Evolutionary conservation across 2,113 vertebrate genomes (phyloP).

Genomic region (Seriola rivoliana): DNA sequence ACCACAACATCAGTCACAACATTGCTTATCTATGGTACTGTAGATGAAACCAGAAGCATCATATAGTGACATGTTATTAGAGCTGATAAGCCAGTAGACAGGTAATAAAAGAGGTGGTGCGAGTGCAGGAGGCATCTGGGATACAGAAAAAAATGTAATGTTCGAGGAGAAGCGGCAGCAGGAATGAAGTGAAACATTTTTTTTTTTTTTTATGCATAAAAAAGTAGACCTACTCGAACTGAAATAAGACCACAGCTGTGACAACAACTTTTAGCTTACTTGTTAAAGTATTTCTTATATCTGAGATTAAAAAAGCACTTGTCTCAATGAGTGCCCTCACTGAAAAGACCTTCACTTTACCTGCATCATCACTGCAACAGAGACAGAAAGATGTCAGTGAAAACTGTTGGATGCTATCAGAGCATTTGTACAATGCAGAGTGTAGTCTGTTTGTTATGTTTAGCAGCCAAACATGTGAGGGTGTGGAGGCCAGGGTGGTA

Average conservation of each 20-base stretch:
- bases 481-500: too few relatives aligned
- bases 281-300: background rate
- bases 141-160: background rate
- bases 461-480: too few relatives aligned
- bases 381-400: too few relatives aligned
- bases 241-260: background rate
- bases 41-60: background rate
- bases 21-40: background rate
- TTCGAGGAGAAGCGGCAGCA: background rate
- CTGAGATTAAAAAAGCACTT: background rate
- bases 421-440: background rate
- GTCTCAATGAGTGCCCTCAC: too few relatives aligned
- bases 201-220: background rate
- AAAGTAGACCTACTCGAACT: background rate
- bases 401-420: too few relatives aligned
- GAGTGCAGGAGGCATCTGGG: background rate
- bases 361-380: too few relatives aligned
- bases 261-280: background rate
- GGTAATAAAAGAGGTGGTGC: conserved; percentile 1
- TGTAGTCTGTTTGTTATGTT: too few relatives aligned
- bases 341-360: too few relatives aligned
- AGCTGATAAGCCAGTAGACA: background rate
- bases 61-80: conserved; percentile 1
- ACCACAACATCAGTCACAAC: background rate
- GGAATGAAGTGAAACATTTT: background rate